Base-by-base conservation (phyloP, 2,797 vertebrate species). In the Crypturellus tataupa region DNA sequence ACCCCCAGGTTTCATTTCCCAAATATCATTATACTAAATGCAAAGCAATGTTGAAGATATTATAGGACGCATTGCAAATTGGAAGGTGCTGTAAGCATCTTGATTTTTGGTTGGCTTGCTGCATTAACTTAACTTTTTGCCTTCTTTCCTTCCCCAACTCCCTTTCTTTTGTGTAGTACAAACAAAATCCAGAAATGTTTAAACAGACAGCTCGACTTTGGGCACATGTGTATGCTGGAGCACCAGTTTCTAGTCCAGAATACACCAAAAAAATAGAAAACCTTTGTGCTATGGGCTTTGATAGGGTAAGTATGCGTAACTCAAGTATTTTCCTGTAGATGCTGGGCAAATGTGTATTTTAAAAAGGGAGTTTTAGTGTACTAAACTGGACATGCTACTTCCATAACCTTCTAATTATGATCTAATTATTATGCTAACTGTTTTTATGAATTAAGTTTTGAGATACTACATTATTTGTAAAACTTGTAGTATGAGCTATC, bases 261-360 rank as follows among this genome's bases (percentile, higher is more conserved):
- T 99, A 99, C 98, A 99, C 98, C 92, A 98, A 98, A 98, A 99
- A 99, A 98, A 99, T 99, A 99, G 99, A 99, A 98, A 99, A 99
- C 97, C 98, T 99, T 97, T 99, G 99, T 98, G 98, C 99, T 98
- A 99, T 99, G 99, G 99, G 99, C 98, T 99, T 99, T 89, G 99
- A 99, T 98, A 99, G 99, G 98, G 99, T 99, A 98, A 98, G 99
- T 98, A 97, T 55, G 15, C 33, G 25, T 47, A 63, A 87, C 51
- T 67, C 85, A 7, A 12, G 2, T 76, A 37, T 64, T 88, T 65
- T 84, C 71, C 39, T 27, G 46, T 40, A 65, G 59, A 33, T 42
- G n/a, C 35, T 85, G 60, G n/a, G 33, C 68, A 84, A 37, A 19
- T 67, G 6, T 12, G 5, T 80, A 5, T 59, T 49, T 49, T 23